Evolutionary conservation across 2,113 vertebrate genomes (phyloP).

Genomic region (Pachycephala philippinensis): DNA sequence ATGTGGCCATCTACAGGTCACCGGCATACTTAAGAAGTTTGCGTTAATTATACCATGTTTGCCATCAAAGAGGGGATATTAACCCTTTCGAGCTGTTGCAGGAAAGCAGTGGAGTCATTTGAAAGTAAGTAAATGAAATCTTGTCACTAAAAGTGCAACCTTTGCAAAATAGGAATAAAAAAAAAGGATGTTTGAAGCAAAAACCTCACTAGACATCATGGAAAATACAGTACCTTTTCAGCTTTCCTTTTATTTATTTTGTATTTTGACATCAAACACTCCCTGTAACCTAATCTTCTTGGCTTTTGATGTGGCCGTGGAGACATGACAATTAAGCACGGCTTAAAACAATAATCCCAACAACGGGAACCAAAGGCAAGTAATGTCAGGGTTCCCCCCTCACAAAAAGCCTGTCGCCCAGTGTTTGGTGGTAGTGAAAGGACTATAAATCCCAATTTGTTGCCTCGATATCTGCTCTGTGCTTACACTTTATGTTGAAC

Average conservation of each 20-base stretch:
- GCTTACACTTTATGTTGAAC: constrained; percentile 1
- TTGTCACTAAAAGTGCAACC: neutral
- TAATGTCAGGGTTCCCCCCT: constrained; percentile 45
- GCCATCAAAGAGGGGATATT: constrained; percentile 55
- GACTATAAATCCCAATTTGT: constrained; percentile 35
- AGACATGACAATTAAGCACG: constrained; percentile 67
- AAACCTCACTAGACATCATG: neutral
- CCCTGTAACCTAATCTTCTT: constrained; percentile 66
- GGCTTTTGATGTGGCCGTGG: constrained; percentile 69
- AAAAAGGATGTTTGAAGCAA: neutral
- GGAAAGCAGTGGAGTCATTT: neutral
- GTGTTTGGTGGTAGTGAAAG: constrained; percentile 17
- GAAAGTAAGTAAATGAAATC: neutral
- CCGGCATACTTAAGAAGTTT: constrained; percentile 64
- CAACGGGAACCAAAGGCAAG: constrained; percentile 54
- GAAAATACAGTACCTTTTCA: constrained; percentile 47
- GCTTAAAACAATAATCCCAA: constrained; percentile 69
- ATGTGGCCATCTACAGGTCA: constrained; percentile 69
- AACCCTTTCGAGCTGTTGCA: neutral
- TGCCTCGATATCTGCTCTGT: neutral
- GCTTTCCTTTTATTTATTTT: constrained; percentile 62
- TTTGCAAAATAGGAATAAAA: neutral
- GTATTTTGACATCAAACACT: constrained; percentile 71
- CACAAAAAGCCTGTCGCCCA: neutral
- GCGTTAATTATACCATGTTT: constrained; percentile 55